phyloP scores from a whole-genome alignment of 2,113 vertebrate genomes.

The Xenopus tropicalis region UCB_Xtro_10.0 CM004444.2:639001-639500 shows the following conservation, averaged over 20 bases:
- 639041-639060: slow-evolving; percentile 41
- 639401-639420: too few relatives aligned
- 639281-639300: too few relatives aligned
- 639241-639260: slow-evolving; percentile 52
- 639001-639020: not conserved
- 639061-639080: too few relatives aligned
- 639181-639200: too few relatives aligned
- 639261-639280: not conserved
- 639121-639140: slow-evolving; percentile 71
- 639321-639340: slow-evolving; percentile 73
- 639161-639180: not conserved
- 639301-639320: too few relatives aligned
- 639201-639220: too few relatives aligned
- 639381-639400: too few relatives aligned
- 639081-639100: too few relatives aligned
- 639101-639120: too few relatives aligned
- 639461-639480: not conserved
- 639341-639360: slow-evolving; percentile 45
- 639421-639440: slow-evolving; percentile 70
- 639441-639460: slow-evolving; percentile 48
- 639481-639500: too few relatives aligned
- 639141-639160: slow-evolving; percentile 47
- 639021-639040: slow-evolving; percentile 73
- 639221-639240: slow-evolving; percentile 68
- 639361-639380: too few relatives aligned